Percentiles rank a stretch among this genome's conserved stretches.
Conservation (phyloP, 2,113 vertebrate genomes). For the Melanerpes aurifrons region DNA sequence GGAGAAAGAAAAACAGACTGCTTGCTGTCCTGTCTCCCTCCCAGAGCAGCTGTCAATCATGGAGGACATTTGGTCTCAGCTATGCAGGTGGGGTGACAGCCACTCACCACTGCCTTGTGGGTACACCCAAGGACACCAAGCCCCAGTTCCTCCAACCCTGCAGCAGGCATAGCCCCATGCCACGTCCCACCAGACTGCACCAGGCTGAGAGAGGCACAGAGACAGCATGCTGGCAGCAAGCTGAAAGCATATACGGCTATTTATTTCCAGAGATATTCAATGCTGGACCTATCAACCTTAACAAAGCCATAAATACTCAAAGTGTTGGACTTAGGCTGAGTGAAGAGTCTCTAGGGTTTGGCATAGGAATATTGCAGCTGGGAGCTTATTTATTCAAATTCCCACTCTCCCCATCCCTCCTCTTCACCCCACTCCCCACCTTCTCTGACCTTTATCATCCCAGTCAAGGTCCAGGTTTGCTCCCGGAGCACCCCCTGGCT, state of each 20-base stretch:
- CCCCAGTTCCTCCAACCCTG: background rate
- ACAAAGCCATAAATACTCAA: background rate
- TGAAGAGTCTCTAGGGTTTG: background rate
- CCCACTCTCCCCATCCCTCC: background rate
- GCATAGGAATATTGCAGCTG: background rate
- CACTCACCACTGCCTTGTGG: rapidly evolving
- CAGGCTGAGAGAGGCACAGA: rapidly evolving
- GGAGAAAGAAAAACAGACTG: background rate
- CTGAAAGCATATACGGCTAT: background rate
- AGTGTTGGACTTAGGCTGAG: background rate
- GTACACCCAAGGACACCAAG: background rate
- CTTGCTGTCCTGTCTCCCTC: background rate
- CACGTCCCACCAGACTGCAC: background rate
- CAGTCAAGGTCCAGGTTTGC: background rate
- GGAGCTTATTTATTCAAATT: background rate
- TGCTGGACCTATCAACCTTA: background rate
- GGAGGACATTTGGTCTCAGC: background rate
- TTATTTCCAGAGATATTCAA: background rate
- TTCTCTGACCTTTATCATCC: background rate
- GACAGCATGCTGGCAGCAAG: background rate
- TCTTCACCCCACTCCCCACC: background rate
- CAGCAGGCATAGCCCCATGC: background rate
- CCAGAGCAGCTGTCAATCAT: background rate
- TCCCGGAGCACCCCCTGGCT: background rate
- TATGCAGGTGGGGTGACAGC: background rate